phyloP scores from a whole-genome alignment of 2,797 vertebrate genomes.

The Pantherophis vulpinus region DNA sequence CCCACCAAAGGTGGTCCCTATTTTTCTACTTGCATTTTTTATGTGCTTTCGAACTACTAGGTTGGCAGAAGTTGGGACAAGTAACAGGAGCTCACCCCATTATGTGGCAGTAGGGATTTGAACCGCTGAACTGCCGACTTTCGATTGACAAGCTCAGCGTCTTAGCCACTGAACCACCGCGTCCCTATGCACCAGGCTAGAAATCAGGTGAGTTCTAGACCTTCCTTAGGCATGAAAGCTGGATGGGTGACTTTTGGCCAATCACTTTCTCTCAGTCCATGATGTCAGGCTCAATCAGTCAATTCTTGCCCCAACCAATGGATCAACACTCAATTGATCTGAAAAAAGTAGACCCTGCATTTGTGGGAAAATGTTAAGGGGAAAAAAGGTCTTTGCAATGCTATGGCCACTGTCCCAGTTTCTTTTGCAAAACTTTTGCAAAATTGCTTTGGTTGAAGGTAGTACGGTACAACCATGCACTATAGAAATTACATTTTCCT shows the following conservation, averaged over 20 bases:
- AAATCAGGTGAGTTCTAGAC: neutral
- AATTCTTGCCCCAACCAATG: neutral
- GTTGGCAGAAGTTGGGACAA: no score
- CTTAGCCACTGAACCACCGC: no score
- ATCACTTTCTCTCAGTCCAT: neutral
- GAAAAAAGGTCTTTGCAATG: constrained; percentile 22
- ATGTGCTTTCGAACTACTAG: no score
- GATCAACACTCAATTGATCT: neutral
- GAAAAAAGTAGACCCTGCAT: neutral
- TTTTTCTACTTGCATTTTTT: no score
- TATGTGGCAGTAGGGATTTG: no score
- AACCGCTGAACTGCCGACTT: no score
- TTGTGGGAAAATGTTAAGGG: neutral
- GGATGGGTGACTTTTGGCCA: neutral
- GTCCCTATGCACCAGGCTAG: neutral
- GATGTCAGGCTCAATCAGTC: neutral
- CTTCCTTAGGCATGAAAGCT: neutral
- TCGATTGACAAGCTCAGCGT: no score
- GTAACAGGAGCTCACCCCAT: no score
- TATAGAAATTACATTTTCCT: constrained; percentile 70
- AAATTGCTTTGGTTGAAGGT: constrained; percentile 54
- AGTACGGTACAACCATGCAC: constrained; percentile 63
- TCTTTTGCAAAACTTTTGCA: constrained; percentile 44
- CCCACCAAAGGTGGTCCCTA: no score
- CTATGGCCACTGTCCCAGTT: constrained; percentile 33